phyloP scores from a whole-genome alignment of 2,888 invertebrate genomes.

The Drosophila paramelanica region DNA sequence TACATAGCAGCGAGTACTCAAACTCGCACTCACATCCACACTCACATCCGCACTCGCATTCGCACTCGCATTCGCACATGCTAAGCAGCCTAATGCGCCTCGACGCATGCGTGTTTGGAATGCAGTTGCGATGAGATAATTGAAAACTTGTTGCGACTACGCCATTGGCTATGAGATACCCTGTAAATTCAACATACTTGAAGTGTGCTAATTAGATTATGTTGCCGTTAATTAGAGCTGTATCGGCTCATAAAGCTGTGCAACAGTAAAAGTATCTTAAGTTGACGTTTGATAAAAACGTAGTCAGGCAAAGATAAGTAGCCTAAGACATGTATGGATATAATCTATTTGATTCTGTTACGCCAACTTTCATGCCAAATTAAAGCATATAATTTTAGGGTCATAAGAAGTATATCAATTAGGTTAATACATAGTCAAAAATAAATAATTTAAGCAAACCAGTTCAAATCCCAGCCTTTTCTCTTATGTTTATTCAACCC shows the following conservation, averaged over 20 bases:
- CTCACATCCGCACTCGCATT: constrained; percentile 6
- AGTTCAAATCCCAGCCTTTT: too few species aligned
- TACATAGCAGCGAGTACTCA: constrained; percentile 63
- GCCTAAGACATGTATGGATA: too few species aligned
- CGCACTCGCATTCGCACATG: constrained; percentile 30
- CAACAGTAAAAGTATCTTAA: neutral
- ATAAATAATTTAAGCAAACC: too few species aligned
- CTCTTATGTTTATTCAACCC: too few species aligned
- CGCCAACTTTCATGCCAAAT: too few species aligned
- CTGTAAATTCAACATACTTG: constrained; percentile 12
- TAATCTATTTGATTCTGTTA: too few species aligned
- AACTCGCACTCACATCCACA: constrained; percentile 35
- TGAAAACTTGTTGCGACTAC: constrained; percentile 46
- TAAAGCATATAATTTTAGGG: too few species aligned
- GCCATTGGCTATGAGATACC: constrained; percentile 11
- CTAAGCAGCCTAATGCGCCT: constrained; percentile 57
- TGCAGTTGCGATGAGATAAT: constrained; percentile 68
- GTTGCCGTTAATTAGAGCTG: neutral
- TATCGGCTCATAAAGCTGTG: too few species aligned
- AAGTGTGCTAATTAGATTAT: constrained; percentile 9
- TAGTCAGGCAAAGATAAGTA: too few species aligned
- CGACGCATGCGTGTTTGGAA: constrained; percentile 65
- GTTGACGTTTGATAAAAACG: neutral
- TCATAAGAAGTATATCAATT: too few species aligned
- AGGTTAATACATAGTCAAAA: too few species aligned